These are phyloP conservation scores for Tetranychus cinnabarinus DNA, from an alignment of 1,140 invertebrate species.

Conservation along the genomic window DNA sequence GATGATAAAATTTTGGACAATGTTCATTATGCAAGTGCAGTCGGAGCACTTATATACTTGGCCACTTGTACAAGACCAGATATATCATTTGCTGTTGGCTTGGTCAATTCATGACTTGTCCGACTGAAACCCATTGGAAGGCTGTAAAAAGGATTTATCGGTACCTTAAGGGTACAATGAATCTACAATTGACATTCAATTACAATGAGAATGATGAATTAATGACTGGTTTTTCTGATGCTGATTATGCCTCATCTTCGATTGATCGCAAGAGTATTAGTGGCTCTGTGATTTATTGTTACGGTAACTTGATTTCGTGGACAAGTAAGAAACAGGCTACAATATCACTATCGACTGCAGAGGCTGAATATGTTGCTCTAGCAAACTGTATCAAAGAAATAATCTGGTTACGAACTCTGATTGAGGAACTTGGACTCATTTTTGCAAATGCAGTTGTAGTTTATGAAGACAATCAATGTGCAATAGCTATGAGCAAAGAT, in stretches of 20 bases:
- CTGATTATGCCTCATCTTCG: constrained; percentile 18
- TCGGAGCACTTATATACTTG: constrained; percentile 9
- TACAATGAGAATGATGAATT: neutral
- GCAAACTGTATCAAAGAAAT: constrained; percentile 3
- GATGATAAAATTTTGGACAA: neutral
- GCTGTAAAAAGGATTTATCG: constrained; percentile 14
- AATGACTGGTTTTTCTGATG: constrained; percentile 4
- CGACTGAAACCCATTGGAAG: constrained; percentile 11
- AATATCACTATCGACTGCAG: constrained; percentile 4
- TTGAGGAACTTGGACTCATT: neutral
- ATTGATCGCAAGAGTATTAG: constrained; percentile 6
- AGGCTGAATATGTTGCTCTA: constrained; percentile 6
- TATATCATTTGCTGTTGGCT: constrained; percentile 12
- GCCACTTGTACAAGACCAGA: constrained; percentile 11
- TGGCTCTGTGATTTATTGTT: neutral
- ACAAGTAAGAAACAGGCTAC: constrained; percentile 1
- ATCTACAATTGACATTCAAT: constrained; percentile 7
- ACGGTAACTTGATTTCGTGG: constrained; percentile 2
- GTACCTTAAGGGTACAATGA: constrained; percentile 15
- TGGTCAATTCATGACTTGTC: constrained; percentile 9
- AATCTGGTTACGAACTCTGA: neutral
- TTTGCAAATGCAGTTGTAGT: neutral
- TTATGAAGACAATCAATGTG: constrained; percentile 17
- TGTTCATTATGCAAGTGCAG: constrained; percentile 12
- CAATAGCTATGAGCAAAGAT: constrained; percentile 18